Conservation (phyloP, 2,888 invertebrate species). For the Nineta flava region DNA sequence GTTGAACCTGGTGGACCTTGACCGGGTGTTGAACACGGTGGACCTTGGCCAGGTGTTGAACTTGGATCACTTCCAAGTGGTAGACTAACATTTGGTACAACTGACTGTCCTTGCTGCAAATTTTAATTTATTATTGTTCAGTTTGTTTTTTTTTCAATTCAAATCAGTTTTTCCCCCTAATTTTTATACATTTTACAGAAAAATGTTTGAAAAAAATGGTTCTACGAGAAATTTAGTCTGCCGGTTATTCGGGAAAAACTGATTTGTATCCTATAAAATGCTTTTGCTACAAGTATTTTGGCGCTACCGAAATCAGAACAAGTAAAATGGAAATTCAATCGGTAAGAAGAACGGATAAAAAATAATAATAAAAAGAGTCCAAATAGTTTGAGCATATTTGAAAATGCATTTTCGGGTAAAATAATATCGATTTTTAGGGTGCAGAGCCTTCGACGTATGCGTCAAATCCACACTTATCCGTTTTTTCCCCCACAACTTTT, state of each 20-base stretch:
- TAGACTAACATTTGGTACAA: slow-evolving; percentile 33
- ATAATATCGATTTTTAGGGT: too few species aligned
- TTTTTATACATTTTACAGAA: neutral
- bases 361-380: too few species aligned
- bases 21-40: neutral
- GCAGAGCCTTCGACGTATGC: neutral
- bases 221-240: too few species aligned
- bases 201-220: neutral
- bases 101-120: slow-evolving; percentile 19
- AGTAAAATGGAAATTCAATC: too few species aligned
- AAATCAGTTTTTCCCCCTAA: neutral
- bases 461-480: neutral
- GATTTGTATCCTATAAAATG: too few species aligned
- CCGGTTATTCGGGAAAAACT: too few species aligned
- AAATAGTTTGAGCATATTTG: too few species aligned
- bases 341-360: too few species aligned
- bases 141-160: neutral
- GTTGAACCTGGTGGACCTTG: slow-evolving; percentile 4
- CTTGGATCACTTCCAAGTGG: slow-evolving; percentile 36
- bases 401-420: too few species aligned
- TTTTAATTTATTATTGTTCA: neutral
- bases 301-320: too few species aligned
- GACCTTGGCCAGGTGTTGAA: slow-evolving; percentile 20
- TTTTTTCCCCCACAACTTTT: neutral
- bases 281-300: too few species aligned